Base-by-base conservation (phyloP, 2,797 vertebrate species). In the Cynodonichthys magdalenae region DNA sequence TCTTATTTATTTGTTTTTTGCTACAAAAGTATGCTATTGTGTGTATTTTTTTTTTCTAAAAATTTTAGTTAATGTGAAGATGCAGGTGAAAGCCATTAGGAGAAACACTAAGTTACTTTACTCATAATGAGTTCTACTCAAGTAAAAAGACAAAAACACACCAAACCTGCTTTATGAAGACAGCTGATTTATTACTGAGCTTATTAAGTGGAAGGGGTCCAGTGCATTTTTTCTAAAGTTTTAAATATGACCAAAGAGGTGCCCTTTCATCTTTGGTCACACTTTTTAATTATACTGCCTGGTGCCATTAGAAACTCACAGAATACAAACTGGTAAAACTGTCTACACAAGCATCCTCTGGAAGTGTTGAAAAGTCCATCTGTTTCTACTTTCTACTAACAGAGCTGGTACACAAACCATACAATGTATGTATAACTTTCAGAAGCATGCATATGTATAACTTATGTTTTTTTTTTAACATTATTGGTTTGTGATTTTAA, bases 11-110 rank as follows among this genome's bases (percentile, higher is more conserved):
- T 15, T 45, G 41, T 0, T 24, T 24, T 24, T 24, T 6, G 28
- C 75, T 69, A 48, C 53, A 64, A 55, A 64, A 52, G 52, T 27
- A 29, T 59, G 39, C 57, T 74, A 68, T 81, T 74, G 12, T 36
- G 34, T 44, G 3, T 15, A 20, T 15, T 50, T 53, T 52, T 5
- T 71, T 31, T 20, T 36, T 17, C 14, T 10, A 3, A 29, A 48
- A 39, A 15, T 56, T 77, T 57, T 61, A 18, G 9, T 67, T 63
- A 59, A 31, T 80, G 53, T 83, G 78, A 73, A 59, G 55, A 71
- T 24, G 19, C 54, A 72, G 60, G 54, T 81, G 69, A 57, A 44
- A 15, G 10, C 28, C 62, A 69, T 67, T 67, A 29, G 77, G 58
- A 63, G 20, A 15, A 74, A 63, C 15, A 44, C 14, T 46, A 45